phyloP scores from a whole-genome alignment of 2,113 vertebrate genomes.

The Trematocara nigrifrons region DNA sequence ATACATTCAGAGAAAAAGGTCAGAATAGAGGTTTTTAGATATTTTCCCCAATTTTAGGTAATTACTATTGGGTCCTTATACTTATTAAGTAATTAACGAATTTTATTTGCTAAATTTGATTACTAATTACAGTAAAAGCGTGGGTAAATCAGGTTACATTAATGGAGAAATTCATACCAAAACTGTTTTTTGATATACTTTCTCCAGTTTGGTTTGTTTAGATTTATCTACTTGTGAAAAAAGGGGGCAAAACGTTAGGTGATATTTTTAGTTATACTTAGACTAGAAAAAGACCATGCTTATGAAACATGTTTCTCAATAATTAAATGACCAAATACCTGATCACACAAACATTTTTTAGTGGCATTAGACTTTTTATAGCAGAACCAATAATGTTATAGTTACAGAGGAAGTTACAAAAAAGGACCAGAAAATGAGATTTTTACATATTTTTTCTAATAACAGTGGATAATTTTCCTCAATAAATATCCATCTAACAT shows the following conservation, averaged over 20 bases:
- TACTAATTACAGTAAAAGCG: not conserved
- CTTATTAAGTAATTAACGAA: not conserved
- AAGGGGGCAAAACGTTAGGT: not conserved
- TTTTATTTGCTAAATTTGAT: not conserved
- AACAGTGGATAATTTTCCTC: not conserved
- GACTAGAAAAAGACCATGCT: not conserved
- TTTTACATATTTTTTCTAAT: not conserved
- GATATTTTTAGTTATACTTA: not conserved
- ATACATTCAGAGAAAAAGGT: not conserved
- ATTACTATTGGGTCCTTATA: not conserved
- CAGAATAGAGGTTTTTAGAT: not conserved
- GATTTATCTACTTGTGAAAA: not conserved
- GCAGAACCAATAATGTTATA: not conserved
- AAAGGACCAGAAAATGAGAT: not conserved
- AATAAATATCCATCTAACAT: not conserved
- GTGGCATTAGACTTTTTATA: not conserved
- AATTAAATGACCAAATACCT: too few relatives aligned
- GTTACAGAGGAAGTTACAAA: not conserved
- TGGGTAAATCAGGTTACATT: not conserved
- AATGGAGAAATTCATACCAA: not conserved
- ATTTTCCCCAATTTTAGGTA: not conserved
- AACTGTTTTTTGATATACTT: not conserved
- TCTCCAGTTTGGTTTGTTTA: not conserved
- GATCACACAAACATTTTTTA: not conserved
- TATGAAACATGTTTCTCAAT: too few relatives aligned